These are phyloP conservation scores for Carcharodon carcharias DNA, from an alignment of 2,797 vertebrate species.

Conservation along the genomic window DNA sequence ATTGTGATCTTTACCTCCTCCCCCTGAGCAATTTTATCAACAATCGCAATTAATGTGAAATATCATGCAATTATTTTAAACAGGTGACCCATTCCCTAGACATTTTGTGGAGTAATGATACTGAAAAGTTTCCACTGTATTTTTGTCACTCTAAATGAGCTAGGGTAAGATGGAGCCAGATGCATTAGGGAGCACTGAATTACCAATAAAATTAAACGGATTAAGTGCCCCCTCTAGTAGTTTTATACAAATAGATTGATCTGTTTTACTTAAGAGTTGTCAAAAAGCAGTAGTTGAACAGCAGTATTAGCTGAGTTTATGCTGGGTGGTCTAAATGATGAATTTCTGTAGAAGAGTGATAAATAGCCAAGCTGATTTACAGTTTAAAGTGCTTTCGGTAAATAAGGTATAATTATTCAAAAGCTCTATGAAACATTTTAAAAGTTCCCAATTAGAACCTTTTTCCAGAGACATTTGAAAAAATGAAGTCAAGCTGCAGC, in stretches of 20 bases:
- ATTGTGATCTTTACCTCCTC: neutral
- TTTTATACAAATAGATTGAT: neutral
- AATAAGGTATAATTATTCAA: conserved; percentile 14
- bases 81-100: neutral
- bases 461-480: neutral
- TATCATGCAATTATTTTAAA: neutral
- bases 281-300: neutral
- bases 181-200: neutral
- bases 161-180: neutral
- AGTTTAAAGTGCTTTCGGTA: neutral
- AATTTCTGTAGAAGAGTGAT: neutral
- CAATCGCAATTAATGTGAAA: neutral
- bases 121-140: neutral
- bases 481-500: neutral
- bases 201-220: neutral
- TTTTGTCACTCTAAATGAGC: neutral
- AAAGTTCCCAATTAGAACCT: neutral
- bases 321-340: neutral
- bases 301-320: neutral
- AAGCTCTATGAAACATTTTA: neutral
- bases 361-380: neutral
- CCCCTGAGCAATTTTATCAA: neutral
- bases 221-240: neutral
- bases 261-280: neutral
- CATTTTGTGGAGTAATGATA: neutral